Evolutionary conservation across 2,888 invertebrate species (phyloP).

Genomic region (Chrysodeixis includens): DNA sequence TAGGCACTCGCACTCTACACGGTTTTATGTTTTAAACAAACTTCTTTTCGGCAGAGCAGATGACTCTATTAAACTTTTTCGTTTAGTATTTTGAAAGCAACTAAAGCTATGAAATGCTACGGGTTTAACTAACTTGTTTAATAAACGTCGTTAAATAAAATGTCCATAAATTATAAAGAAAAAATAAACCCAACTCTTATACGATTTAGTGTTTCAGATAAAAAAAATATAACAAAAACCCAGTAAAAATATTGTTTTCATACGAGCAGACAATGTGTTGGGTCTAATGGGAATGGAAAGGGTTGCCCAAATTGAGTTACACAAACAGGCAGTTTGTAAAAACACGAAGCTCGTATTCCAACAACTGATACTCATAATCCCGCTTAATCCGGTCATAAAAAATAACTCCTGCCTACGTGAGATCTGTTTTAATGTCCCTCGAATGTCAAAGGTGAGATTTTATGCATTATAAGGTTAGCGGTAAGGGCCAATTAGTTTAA

Average conservation of each 20-base stretch:
- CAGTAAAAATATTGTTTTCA: conserved; percentile 18
- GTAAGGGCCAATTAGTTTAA: conserved; percentile 45
- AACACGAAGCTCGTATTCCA: conserved; percentile 41
- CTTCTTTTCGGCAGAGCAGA: conserved; percentile 4
- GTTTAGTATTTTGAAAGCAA: too few species aligned
- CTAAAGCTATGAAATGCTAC: background rate
- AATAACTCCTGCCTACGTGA: conserved; percentile 40
- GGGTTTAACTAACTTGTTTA: background rate
- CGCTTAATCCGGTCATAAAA: conserved; percentile 38
- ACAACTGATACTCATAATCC: conserved; percentile 40
- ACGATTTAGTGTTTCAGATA: background rate
- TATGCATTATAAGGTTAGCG: conserved; percentile 9
- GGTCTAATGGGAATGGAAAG: conserved; percentile 37
- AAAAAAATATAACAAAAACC: conserved; percentile 7
- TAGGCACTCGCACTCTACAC: background rate
- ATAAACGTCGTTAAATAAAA: background rate
- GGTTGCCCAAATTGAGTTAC: conserved; percentile 45
- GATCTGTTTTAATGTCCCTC: conserved; percentile 27
- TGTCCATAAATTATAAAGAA: background rate
- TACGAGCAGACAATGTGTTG: conserved; percentile 18
- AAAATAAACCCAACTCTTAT: background rate
- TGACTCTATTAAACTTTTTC: conserved; percentile 2
- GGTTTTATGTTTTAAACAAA: background rate
- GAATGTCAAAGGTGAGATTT: conserved; percentile 30
- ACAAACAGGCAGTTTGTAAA: conserved; percentile 46